A percentile compares a stretch with the other conserved stretches of the same genome.
Conservation (phyloP, 2,888 invertebrate genomes). For the Epinotia brunnichana region DNA sequence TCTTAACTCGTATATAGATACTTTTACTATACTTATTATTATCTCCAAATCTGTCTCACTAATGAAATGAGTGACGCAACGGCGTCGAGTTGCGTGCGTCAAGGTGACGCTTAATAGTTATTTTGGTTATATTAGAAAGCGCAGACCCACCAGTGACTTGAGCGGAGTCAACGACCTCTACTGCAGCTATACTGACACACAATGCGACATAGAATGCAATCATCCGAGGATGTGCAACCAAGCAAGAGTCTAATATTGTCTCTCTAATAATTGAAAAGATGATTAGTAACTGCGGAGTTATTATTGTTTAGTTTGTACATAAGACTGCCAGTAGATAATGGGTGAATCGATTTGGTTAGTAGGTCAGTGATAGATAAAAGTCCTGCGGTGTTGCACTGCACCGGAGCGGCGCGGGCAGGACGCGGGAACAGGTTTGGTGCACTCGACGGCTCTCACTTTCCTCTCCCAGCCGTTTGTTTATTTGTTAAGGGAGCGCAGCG, state of each 20-base stretch:
- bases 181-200: slow-evolving; percentile 42
- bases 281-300: slow-evolving; percentile 52
- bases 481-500: slow-evolving; percentile 76
- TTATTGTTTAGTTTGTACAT: slow-evolving; percentile 53
- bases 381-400: slow-evolving; percentile 51
- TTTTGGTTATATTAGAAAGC: slow-evolving; percentile 82
- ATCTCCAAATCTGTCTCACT: slow-evolving; percentile 51
- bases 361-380: slow-evolving; percentile 68
- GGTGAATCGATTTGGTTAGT: slow-evolving; percentile 68
- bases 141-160: slow-evolving; percentile 65
- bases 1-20: slow-evolving; percentile 27
- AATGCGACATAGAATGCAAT: slow-evolving; percentile 12
- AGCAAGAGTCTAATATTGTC: slow-evolving; percentile 18
- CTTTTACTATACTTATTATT: slow-evolving; percentile 41
- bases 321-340: slow-evolving; percentile 57
- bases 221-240: not conserved
- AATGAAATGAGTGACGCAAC: slow-evolving; percentile 69
- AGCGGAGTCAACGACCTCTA: slow-evolving; percentile 69
- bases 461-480: slow-evolving; percentile 75
- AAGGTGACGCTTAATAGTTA: slow-evolving; percentile 78
- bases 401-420: slow-evolving; percentile 47
- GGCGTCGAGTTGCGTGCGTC: slow-evolving; percentile 69
- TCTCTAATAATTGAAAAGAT: slow-evolving; percentile 53
- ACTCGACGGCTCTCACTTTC: slow-evolving; percentile 79
- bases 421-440: slow-evolving; percentile 71